Percentiles rank a stretch among this genome's conserved stretches.
Evolutionary conservation across 2,113 vertebrate species (phyloP).

Genomic region (Gobiocypris rarus): DNA sequence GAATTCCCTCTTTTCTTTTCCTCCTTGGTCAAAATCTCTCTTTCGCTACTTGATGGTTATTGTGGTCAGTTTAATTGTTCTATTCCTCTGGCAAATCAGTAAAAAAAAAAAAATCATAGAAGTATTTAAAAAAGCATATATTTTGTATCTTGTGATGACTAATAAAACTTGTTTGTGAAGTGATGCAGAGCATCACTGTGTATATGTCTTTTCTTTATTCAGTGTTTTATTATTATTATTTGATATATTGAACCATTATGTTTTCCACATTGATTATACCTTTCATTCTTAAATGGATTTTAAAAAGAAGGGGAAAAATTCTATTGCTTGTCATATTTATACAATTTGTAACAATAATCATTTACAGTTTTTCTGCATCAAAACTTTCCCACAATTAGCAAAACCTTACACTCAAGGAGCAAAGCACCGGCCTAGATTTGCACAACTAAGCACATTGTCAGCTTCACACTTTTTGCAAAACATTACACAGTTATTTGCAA

Average conservation of each 20-base stretch:
- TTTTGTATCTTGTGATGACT: slow-evolving; percentile 53
- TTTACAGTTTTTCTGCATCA: no score
- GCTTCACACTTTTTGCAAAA: no score
- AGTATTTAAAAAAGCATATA: slow-evolving; percentile 30
- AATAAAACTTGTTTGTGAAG: slow-evolving; percentile 53
- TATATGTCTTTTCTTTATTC: slow-evolving; percentile 38
- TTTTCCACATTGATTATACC: not conserved
- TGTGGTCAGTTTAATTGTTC: slow-evolving; percentile 27
- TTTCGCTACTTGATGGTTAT: slow-evolving; percentile 10
- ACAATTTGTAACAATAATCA: not conserved
- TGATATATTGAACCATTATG: not conserved
- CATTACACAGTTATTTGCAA: no score
- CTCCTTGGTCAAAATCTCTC: not conserved
- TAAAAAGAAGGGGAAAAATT: no score
- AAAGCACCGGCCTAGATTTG: no score
- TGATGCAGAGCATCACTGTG: slow-evolving; percentile 53
- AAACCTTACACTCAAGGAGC: no score
- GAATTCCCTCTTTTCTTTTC: slow-evolving; percentile 14
- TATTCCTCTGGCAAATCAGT: slow-evolving; percentile 37
- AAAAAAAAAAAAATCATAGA: slow-evolving; percentile 17
- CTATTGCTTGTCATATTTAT: not conserved
- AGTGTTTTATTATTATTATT: no score
- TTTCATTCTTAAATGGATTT: not conserved
- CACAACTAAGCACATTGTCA: no score
- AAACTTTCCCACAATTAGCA: no score